Conservation (phyloP, 2,797 vertebrate species). For the Luscinia luscinia region DNA sequence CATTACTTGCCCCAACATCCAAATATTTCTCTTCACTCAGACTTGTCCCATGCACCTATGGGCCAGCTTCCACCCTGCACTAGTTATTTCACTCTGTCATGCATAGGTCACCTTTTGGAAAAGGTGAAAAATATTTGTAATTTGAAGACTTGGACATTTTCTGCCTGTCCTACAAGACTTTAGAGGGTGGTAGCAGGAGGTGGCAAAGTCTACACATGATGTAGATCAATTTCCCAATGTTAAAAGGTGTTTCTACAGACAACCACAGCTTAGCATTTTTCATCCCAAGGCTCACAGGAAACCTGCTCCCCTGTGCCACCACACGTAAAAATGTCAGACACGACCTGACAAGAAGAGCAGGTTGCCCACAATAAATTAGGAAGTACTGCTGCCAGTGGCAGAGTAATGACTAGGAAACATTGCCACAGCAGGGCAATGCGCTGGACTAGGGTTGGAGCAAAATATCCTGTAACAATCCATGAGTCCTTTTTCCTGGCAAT, state of each 20-base stretch:
- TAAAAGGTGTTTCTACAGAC: neutral
- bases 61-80: neutral
- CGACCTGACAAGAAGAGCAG: neutral
- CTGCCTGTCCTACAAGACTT: neutral
- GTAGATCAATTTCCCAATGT: neutral
- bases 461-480: neutral
- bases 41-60: too few species aligned
- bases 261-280: neutral
- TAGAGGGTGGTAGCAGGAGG: neutral
- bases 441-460: neutral
- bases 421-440: neutral
- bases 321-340: neutral
- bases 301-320: neutral
- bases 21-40: neutral
- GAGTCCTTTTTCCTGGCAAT: neutral
- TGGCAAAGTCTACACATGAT: neutral
- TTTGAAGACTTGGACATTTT: neutral
- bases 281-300: neutral
- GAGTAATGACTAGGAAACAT: neutral
- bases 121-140: neutral
- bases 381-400: neutral
- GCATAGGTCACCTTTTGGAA: neutral
- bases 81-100: neutral
- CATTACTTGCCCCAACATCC: neutral
- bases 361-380: neutral